Evolutionary conservation across 2,888 invertebrate species (phyloP).

Genomic region (Chesias legatella): DNA sequence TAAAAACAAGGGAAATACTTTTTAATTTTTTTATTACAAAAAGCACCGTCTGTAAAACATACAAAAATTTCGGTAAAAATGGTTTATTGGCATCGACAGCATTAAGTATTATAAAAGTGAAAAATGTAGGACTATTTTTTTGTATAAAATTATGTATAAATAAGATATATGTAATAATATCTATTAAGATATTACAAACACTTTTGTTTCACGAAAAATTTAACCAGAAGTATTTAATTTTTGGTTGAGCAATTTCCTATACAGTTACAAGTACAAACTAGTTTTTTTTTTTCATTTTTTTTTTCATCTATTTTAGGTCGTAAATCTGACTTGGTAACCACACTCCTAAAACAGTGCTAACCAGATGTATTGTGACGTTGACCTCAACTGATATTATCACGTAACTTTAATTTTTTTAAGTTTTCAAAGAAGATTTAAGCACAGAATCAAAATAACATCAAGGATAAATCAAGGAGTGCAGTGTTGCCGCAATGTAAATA

Average conservation of each 20-base stretch:
- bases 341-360: constrained; percentile 41
- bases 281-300: constrained; percentile 39
- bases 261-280: constrained; percentile 44
- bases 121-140: constrained; percentile 38
- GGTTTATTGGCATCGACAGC: constrained; percentile 68
- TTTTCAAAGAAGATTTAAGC: constrained; percentile 51
- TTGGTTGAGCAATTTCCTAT: constrained; percentile 60
- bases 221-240: constrained; percentile 42
- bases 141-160: constrained; percentile 53
- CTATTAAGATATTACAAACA: no score
- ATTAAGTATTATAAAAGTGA: constrained; percentile 69
- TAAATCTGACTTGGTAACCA: constrained; percentile 53
- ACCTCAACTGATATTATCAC: background rate
- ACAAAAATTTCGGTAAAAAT: constrained; percentile 69
- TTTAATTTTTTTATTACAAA: constrained; percentile 64
- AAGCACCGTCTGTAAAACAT: constrained; percentile 80
- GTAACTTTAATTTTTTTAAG: constrained; percentile 4
- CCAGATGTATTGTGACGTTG: constrained; percentile 12
- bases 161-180: no score
- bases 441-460: constrained; percentile 35
- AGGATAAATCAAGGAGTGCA: constrained; percentile 44
- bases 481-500: constrained; percentile 51
- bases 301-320: constrained; percentile 36
- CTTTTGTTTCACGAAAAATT: no score
- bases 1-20: constrained; percentile 22